Evolutionary conservation across 2,888 invertebrate genomes (phyloP).

Genomic region (Papilio demoleus): DNA sequence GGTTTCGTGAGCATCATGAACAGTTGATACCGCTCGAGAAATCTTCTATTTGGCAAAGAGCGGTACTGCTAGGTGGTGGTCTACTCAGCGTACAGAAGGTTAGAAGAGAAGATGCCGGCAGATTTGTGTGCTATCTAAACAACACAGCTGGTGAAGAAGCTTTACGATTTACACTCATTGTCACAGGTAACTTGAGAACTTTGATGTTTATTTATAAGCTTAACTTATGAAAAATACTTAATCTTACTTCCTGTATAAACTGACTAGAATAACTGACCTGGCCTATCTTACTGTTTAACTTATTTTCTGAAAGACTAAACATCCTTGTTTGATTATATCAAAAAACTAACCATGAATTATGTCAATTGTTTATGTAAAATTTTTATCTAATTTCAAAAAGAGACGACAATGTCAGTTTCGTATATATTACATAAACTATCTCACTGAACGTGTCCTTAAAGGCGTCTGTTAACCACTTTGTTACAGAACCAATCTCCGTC

Average conservation of each 20-base stretch:
- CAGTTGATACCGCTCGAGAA: slow-evolving; percentile 87
- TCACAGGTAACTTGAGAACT: slow-evolving; percentile 85
- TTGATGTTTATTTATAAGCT: neutral
- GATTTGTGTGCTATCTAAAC: slow-evolving; percentile 95
- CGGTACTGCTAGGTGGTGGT: slow-evolving; percentile 72
- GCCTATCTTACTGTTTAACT: too few species aligned
- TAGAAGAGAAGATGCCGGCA: slow-evolving; percentile 91
- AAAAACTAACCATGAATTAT: neutral
- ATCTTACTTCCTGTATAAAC: neutral
- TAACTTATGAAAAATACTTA: neutral
- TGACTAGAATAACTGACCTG: too few species aligned
- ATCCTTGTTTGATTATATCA: too few species aligned
- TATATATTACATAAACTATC: too few species aligned
- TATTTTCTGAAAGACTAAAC: too few species aligned
- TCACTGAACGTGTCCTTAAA: neutral
- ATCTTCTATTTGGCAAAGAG: slow-evolving; percentile 72
- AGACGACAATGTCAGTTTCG: too few species aligned
- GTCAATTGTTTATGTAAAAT: too few species aligned
- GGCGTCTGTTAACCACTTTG: slow-evolving; percentile 44
- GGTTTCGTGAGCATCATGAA: slow-evolving; percentile 90
- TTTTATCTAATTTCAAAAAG: too few species aligned
- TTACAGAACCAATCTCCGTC: slow-evolving; percentile 89
- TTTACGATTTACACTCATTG: slow-evolving; percentile 89
- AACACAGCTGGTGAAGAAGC: slow-evolving; percentile 94
- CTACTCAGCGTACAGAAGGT: slow-evolving; percentile 87